A percentile compares a stretch with the other conserved stretches of the same genome.
Evolutionary conservation across 2,797 vertebrate species (phyloP).

Genomic region (Ceyx erithaca): DNA sequence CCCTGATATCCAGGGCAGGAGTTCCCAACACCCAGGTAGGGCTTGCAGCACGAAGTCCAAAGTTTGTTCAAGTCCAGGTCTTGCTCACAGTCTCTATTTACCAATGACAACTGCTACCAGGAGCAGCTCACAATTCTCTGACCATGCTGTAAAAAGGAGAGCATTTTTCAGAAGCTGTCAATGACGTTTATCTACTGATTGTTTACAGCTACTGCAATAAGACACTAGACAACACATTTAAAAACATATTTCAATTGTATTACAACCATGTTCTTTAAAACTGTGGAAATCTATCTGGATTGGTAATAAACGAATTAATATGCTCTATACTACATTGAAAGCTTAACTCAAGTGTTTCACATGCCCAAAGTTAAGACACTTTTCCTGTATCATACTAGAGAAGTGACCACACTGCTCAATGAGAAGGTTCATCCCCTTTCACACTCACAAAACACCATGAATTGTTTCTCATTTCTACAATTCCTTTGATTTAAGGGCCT

Average conservation of each 20-base stretch:
- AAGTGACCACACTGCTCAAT: constrained; percentile 23
- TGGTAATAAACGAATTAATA: constrained; percentile 22
- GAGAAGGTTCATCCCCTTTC: constrained; percentile 51
- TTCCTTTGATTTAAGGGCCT: constrained; percentile 4
- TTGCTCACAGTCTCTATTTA: not conserved
- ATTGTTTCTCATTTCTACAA: constrained; percentile 40
- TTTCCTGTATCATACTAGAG: constrained; percentile 38
- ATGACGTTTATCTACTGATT: not conserved
- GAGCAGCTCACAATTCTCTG: not conserved
- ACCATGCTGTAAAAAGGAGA: not conserved
- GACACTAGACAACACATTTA: constrained; percentile 56
- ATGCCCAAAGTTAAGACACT: constrained; percentile 19
- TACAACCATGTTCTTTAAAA: constrained; percentile 63
- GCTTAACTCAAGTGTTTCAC: constrained; percentile 44
- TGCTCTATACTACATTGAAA: constrained; percentile 42
- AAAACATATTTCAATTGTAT: constrained; percentile 68
- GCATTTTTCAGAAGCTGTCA: not conserved
- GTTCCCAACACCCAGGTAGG: not conserved
- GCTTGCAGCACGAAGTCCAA: not conserved
- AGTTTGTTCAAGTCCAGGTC: not conserved
- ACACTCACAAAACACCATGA: constrained; percentile 36
- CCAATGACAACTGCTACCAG: not conserved
- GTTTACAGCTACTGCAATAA: constrained; percentile 2
- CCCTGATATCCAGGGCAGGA: not conserved
- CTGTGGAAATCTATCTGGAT: constrained; percentile 61